Base-by-base conservation (phyloP, 1,140 invertebrate genomes). In the Bombus waltoni region DNA sequence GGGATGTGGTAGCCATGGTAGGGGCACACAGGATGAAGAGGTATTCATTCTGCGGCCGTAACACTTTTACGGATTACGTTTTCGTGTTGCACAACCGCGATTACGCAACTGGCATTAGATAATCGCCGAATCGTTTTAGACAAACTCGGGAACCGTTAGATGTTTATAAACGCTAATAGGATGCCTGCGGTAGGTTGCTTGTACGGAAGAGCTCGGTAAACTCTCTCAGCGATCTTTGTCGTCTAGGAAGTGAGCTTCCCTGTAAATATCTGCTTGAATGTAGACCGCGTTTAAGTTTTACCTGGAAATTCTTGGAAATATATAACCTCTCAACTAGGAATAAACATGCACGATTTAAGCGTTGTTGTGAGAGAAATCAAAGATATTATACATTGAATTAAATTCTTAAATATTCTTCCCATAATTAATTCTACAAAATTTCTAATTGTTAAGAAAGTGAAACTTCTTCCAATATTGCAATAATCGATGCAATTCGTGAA, bases 1-100 rank as follows among this genome's bases (percentile, higher is more conserved):
- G n/a, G 40, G 47, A 78, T 32, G n/a, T 5, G 15, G 32, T 18
- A 4, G 9, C 8, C 11, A 1, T 18, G 35, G 35, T 18, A 53
- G 62, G 82, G 80, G 25, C 38, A 66, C 53, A 47, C 68, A 70
- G 72, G 44, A 80, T 25, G 71, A 75, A 40, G 40, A 87, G 83
- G 80, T 57, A 81, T 91, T 84, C 87, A 73, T 88, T 88, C 79
- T 71, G 59, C 28, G 77, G 65, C 47, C 82, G 87, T 92, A 92
- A 92, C 88, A 92, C 91, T 92, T 92, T 88, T 88, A 87, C 85
- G 79, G 81, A 89, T 92, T 89, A 89, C 87, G 88, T 89, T 91
- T 86, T 73, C 83, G 79, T 72, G 85, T 92, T 91, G 86, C 84
- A 86, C 85, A 92, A 92, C 66, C 75, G 77, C n/a, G 76, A 85